Evolutionary conservation across 2,888 invertebrate genomes (phyloP), one percentile per base, ranked within the genome.

Genomic region (Trypoxylon attenuatum): DNA sequence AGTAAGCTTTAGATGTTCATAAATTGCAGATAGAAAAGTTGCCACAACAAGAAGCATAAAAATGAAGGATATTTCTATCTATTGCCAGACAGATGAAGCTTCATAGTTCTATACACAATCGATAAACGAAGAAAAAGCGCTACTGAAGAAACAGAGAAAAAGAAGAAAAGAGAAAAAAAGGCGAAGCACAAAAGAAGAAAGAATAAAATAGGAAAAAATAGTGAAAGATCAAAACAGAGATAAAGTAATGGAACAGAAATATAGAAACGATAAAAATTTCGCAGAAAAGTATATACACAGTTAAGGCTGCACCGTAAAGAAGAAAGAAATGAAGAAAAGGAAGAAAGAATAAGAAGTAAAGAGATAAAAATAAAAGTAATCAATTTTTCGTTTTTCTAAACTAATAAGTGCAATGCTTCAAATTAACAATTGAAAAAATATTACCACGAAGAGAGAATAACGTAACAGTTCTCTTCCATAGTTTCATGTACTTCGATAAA

Each of bases 61-160:
- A 45, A 51, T 4, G 25, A 27, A 55, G 27, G 18, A 47, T 49
- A 23, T n/a, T n/a, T n/a, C n/a, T n/a, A n/a, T n/a, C n/a, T n/a
- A n/a, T n/a, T n/a, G n/a, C n/a, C n/a, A n/a, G n/a, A n/a, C n/a
- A n/a, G n/a, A n/a, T n/a, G n/a, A 39, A 53, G 13, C 13, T 43
- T 25, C 15, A 38, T 3, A n/a, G 3, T 38, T 41, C 13, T 10
- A 25, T 25, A 8, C 2, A 46, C 5, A 33, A 23, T 33, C 41
- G 23, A 18, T 19, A 42, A 23, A 42, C 8, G 54, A 16, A 38
- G 18, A 50, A 19, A 39, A 5, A 33, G 25, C 16, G 19, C 5
- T 18, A 22, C 23, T n/a, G 27, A 27, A 52, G 38, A 23, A 22
- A 5, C 4, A 29, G 41, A 5, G 50, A 39, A 57, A 19, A 15